Evolutionary conservation across 2,888 invertebrate species (phyloP).

Genomic region (Melipona beecheii): DNA sequence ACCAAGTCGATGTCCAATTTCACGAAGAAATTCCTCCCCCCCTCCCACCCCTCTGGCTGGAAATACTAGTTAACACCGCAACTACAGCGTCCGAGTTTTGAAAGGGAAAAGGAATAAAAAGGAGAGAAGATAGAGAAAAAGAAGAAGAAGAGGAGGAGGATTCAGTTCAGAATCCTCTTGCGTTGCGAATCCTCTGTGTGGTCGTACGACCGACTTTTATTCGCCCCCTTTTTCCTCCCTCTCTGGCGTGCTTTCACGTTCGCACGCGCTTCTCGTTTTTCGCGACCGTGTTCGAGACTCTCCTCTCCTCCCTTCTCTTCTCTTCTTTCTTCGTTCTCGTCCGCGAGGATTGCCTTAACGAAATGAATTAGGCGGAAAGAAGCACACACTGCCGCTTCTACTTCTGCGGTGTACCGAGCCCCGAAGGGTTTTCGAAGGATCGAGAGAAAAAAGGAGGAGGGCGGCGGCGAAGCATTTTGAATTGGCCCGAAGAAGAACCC

Average conservation of each 20-base stretch:
- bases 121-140: neutral
- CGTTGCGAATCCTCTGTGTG: slow-evolving; percentile 30
- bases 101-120: slow-evolving; percentile 7
- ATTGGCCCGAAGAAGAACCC: neutral
- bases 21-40: slow-evolving; percentile 42
- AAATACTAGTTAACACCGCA: slow-evolving; percentile 39
- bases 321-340: neutral
- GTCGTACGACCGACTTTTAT: slow-evolving; percentile 9
- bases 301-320: neutral
- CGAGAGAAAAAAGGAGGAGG: neutral
- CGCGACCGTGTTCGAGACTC: slow-evolving; percentile 16
- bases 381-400: neutral
- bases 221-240: neutral
- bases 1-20: slow-evolving; percentile 52
- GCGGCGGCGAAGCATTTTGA: neutral
- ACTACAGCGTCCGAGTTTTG: slow-evolving; percentile 31
- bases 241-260: slow-evolving; percentile 26
- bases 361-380: slow-evolving; percentile 56
- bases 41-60: neutral
- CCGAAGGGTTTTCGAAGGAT: neutral
- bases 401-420: neutral
- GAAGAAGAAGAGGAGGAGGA: slow-evolving; percentile 48
- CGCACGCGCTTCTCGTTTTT: slow-evolving; percentile 47
- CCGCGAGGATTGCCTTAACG: slow-evolving; percentile 23
- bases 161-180: slow-evolving; percentile 2